Conservation (phyloP, 2,797 vertebrate genomes). For the Hydrocynus forskahlii region DNA sequence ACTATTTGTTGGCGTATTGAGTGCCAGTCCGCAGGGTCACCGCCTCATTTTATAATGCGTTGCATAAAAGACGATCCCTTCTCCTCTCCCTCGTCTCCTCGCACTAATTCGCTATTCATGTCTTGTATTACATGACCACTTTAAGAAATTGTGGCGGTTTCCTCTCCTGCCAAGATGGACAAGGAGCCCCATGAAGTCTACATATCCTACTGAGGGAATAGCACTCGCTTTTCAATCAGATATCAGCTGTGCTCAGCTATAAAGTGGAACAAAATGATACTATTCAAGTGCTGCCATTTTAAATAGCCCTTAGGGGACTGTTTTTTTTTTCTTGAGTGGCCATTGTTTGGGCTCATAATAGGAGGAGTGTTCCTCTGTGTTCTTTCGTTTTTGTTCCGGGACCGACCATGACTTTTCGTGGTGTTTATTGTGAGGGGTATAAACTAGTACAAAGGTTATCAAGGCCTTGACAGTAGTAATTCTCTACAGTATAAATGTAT, state of each 20-base stretch:
- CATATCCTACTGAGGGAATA: constrained; percentile 22
- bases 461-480: background rate
- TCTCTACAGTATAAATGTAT: background rate
- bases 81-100: constrained; percentile 17
- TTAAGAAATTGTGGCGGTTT: constrained; percentile 43
- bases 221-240: constrained; percentile 44
- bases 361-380: background rate
- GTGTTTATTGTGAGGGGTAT: background rate
- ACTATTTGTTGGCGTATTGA: too few relatives aligned
- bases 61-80: constrained; percentile 37
- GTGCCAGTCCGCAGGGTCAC: constrained; percentile 29
- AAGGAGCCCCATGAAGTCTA: constrained; percentile 33
- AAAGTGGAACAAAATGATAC: constrained; percentile 21
- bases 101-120: constrained; percentile 44
- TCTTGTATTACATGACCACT: constrained; percentile 43
- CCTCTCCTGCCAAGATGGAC: constrained; percentile 46
- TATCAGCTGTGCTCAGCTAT: constrained; percentile 14
- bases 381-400: background rate
- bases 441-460: background rate
- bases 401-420: background rate
- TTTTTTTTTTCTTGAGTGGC: background rate
- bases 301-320: background rate
- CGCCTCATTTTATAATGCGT: constrained; percentile 39
- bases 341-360: background rate
- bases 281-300: constrained; percentile 30